Evolutionary conservation across 2,113 vertebrate genomes (phyloP).

Genomic region (Anoplopoma fimbria): DNA sequence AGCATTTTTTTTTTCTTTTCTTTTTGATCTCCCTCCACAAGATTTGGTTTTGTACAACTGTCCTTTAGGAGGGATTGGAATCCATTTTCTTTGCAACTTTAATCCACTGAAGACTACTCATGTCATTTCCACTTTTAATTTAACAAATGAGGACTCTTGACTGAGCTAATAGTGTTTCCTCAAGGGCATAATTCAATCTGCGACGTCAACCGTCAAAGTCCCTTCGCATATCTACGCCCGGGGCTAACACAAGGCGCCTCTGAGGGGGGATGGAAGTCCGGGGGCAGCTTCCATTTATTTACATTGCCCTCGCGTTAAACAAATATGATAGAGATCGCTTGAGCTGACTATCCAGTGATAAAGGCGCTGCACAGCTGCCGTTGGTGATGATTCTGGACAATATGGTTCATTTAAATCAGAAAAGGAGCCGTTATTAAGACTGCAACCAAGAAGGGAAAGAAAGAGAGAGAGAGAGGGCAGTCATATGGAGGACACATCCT

Average conservation of each 20-base stretch:
- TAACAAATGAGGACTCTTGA: constrained; percentile 85
- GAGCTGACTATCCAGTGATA: constrained; percentile 48
- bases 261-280: constrained; percentile 56
- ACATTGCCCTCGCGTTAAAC: constrained; percentile 72
- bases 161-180: constrained; percentile 87
- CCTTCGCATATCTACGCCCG: constrained; percentile 75
- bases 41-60: constrained; percentile 48
- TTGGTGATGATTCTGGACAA: constrained; percentile 38
- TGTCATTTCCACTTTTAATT: constrained; percentile 88
- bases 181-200: constrained; percentile 87
- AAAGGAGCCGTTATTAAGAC: constrained; percentile 32
- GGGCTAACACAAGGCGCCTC: constrained; percentile 78
- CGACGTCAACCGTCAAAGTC: constrained; percentile 86
- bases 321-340: constrained; percentile 69
- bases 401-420: constrained; percentile 62
- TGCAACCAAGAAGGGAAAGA: constrained; percentile 21
- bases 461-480: constrained; percentile 40
- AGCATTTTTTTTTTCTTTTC: constrained; percentile 41
- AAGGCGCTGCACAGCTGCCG: constrained; percentile 39
- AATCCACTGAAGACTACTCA: constrained; percentile 85
- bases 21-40: constrained; percentile 23
- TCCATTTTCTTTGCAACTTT: constrained; percentile 77
- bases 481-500: constrained; percentile 74
- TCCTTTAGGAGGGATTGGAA: constrained; percentile 63
- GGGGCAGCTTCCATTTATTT: constrained; percentile 77